Evolutionary conservation across 2,797 vertebrate species (phyloP), one percentile per base, ranked within the genome.

Genomic region (Poeciliopsis gracilis): DNA sequence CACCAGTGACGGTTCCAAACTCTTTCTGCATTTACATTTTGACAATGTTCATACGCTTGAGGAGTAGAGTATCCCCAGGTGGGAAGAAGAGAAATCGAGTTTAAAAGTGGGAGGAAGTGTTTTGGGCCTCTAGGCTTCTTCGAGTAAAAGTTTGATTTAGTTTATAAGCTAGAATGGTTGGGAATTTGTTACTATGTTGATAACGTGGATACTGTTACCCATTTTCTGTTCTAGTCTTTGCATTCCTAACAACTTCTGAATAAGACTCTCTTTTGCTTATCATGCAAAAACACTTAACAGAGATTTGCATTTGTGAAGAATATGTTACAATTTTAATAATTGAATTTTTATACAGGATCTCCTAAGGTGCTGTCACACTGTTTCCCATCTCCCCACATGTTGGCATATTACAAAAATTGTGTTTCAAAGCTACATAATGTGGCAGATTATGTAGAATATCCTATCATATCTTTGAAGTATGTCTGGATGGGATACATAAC

Each of bases 11-110:
- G 45, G 76, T 59, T 63, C 82, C 78, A 5, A 76, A 79, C 6
- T 82, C 78, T 49, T 47, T 45, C 75, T 83, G 75, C 57, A 53
- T 75, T 84, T 81, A 57, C 71, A 71, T 76, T 78, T 82, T 73
- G 75, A 76, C 73, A 72, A 46, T 33, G 76, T 83, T 70, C 78
- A 49, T 13, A 30, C 30, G 41, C 70, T 76, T 45, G 76, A 81
- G 84, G 75, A 77, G 83, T 36, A 30, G 36, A 67, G 66, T 74
- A 59, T 77, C 72, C 59, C 74, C 9, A 80, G 61, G 73, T 79
- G 49, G 72, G 15, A 30, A 63, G 46, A 78, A 30, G 71, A 82
- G 77, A 77, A 80, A 69, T 79, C 7, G 25, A 75, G 72, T 69
- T 69, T 67, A 47, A 57, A 73, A 23, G 71, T 76, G 47, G 72